Evolutionary conservation across 1,140 invertebrate genomes (phyloP), one percentile per base, ranked within the genome.

Genomic region (Heliconius eleuchia): DNA sequence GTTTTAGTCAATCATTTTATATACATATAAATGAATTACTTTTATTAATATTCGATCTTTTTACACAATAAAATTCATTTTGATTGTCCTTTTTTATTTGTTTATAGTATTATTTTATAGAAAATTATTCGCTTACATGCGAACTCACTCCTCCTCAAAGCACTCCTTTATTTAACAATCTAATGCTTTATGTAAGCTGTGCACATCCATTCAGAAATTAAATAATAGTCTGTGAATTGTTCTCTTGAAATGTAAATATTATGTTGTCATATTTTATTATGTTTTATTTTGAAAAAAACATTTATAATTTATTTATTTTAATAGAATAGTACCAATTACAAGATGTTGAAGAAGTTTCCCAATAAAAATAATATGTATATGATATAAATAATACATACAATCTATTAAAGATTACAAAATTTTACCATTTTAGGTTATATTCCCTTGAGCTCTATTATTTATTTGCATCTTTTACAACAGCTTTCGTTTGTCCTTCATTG

Each of bases 381-480:
- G 16, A 46, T 16, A 8, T 52, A 57, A 57, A 57, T 1, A 57
- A 23, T 66, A 30, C 4, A 30, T 66, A 27, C 60, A 66, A 66
- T 66, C 23, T 30, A 66, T 30, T 66, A 66, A 30, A 66, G 9
- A 66, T 66, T 66, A 23, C 23, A 11, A 66, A 66, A 66, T 66
- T 30, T 30, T 66, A 16, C 3, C 60, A 66, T 81, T 42, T 74
- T 79, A 76, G 74, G 80, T 76, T 76, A 79, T 74, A 76, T 79
- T 82, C 73, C 27, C 30, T 57, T 82, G 80, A 82, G 77, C 80
- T 82, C 75, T 74, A 52, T n/a, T 37, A 42, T 2, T 30, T 77
- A 74, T 70, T 76, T 75, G 50, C 73, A 71, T 74, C 19, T 82
- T 82, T 30, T 52, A 74, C 72, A 75, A 78, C 50, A 78, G 77